Percentiles rank a stretch among this genome's conserved stretches.
phyloP scores from a whole-genome alignment of 2,113 vertebrate genomes.

The Naja naja region DNA sequence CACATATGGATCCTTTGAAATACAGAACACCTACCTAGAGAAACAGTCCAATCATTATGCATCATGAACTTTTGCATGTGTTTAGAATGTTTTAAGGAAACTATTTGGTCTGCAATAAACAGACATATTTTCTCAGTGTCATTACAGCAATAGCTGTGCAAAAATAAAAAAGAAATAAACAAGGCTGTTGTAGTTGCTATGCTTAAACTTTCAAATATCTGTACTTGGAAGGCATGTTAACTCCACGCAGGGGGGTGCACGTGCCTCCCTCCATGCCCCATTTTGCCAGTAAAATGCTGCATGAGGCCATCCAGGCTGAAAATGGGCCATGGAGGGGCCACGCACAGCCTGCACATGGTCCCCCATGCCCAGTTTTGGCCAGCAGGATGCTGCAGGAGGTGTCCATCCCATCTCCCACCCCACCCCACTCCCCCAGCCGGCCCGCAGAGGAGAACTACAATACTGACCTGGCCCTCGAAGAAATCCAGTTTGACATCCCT shows the following conservation, averaged over 20 bases:
- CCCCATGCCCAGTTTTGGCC: too few species aligned
- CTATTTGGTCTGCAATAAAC: constrained; percentile 72
- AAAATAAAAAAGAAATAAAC: constrained; percentile 59
- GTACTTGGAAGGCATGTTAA: neutral
- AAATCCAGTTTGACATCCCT: too few species aligned
- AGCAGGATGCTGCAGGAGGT: too few species aligned
- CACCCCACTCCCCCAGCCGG: too few species aligned
- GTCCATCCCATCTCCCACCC: too few species aligned
- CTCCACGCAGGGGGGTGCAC: neutral
- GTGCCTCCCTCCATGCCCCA: too few species aligned
- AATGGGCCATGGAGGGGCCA: too few species aligned
- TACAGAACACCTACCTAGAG: constrained; percentile 73
- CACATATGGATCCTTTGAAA: constrained; percentile 72
- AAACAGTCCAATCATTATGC: constrained; percentile 66
- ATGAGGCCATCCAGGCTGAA: too few species aligned
- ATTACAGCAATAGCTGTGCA: constrained; percentile 60
- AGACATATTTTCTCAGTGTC: constrained; percentile 70
- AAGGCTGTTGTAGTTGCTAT: constrained; percentile 50
- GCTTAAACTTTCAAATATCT: constrained; percentile 58
- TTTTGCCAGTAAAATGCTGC: too few species aligned
- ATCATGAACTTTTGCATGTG: constrained; percentile 71
- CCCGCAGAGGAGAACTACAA: too few species aligned
- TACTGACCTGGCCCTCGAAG: too few species aligned
- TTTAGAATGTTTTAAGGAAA: constrained; percentile 73
- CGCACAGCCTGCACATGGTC: too few species aligned